Conservation (phyloP, 2,888 invertebrate species). For the Rapana venosa region DNA sequence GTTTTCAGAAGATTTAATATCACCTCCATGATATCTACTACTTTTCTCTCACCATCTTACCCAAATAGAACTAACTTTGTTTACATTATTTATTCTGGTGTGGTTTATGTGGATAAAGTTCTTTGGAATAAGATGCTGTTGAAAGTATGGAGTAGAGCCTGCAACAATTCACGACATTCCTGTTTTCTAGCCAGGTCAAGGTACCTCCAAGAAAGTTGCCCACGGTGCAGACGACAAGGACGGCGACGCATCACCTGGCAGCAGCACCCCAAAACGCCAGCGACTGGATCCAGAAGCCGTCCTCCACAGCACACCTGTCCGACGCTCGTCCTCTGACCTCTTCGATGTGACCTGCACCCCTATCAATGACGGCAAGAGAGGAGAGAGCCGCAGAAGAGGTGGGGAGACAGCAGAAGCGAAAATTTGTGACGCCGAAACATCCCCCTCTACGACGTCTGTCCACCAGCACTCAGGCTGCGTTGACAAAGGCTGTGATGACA, state of each 20-base stretch:
- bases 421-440: slow-evolving; percentile 56
- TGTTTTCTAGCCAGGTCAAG: neutral
- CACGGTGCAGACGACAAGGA: neutral
- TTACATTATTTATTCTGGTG: no score
- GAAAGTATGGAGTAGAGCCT: no score
- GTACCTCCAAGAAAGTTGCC: neutral
- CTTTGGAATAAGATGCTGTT: no score
- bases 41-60: no score
- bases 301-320: slow-evolving; percentile 54
- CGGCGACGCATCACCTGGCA: neutral
- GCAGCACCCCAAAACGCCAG: slow-evolving; percentile 20
- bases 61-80: no score
- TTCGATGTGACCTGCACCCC: slow-evolving; percentile 56
- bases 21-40: no score
- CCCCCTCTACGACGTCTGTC: slow-evolving; percentile 59
- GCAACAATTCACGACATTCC: neutral
- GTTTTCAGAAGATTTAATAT: no score
- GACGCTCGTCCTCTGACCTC: slow-evolving; percentile 51
- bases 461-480: slow-evolving; percentile 57
- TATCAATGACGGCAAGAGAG: slow-evolving; percentile 18
- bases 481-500: slow-evolving; percentile 59
- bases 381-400: neutral
- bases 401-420: neutral
- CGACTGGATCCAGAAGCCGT: neutral
- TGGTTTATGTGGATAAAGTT: no score